Evolutionary conservation across 1,140 invertebrate species (phyloP), one percentile per base, ranked within the genome.

Genomic region (Wiebesia pumilae): DNA sequence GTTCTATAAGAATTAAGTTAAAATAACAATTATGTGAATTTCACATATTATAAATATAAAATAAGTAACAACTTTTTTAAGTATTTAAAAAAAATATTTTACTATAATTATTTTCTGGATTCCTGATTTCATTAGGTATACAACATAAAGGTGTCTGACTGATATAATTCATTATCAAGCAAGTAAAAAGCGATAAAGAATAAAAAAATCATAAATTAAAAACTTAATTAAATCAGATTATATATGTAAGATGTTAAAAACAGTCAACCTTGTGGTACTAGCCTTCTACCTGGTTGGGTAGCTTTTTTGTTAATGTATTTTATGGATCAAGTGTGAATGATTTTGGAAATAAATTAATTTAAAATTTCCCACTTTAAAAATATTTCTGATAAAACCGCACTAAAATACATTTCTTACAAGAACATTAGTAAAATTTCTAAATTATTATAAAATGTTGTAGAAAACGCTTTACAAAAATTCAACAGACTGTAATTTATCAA

Each of bases 331-430:
- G 7, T 27, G 14, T 65, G 79, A 86, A 51, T 85, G 77, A 85
- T 80, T 85, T 69, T 82, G 24, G 7, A 69, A 78, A 30, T 14
- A 83, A 82, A 65, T 51, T 86, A 51, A 35, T 83, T 87, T 83
- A 71, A 27, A 62, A 83, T 82, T 84, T 35, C 69, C 77, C 33
- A 43, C 43, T 71, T 84, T 86, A 54, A 35, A 83, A 65, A 85
- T 3, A 35, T 71, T 85, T 80, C 78, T 78, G 38, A 47, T 43
- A 21, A 87, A 85, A 87, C 21, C 47, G 3, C 69, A 75, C 30
- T 47, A 47, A 65, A 43, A 86, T 82, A 86, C 43, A 65, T 86
- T 81, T 77, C 79, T 75, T 81, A 82, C 78, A 86, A 40, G 40
- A 65, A 65, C 35, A 65, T 77, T 30, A 78, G 40, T 40, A 69